Evolutionary conservation across 2,797 vertebrate genomes (phyloP), one percentile per base, ranked within the genome.

Genomic region (Sphaeramia orbicularis): DNA sequence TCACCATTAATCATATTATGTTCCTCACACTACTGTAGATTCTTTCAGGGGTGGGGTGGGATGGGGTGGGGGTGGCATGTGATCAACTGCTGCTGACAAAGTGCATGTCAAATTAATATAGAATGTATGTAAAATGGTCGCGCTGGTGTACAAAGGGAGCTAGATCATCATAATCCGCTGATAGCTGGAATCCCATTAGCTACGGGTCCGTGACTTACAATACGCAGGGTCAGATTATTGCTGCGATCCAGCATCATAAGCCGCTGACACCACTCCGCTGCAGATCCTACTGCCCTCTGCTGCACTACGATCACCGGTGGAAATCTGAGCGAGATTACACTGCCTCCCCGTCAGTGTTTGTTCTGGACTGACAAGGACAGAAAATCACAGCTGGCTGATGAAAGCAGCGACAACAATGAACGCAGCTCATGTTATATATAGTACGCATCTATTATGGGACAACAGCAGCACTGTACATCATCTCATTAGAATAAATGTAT

Each of bases 131-230:
- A 66, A 84, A 89, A 85, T 77, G 74, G 71, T 48, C 72, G 75
- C 15, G 49, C 45, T 43, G 44, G 40, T 70, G 67, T 79, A 76
- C 59, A 86, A 85, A 86, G 58, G 75, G 52, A 86, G 80, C 59
- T 38, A 43, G 61, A 77, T 86, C 79, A 86, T 81, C 71, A 76
- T 90, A 80, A 86, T 84, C 76, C 73, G 83, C 58, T 81, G 83
- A 88, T 80, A 81, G 75, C 79, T 76, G 61, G 80, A 86, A 91
- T 91, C 82, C 78, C 79, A 90, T 92, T 90, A 92, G 83, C 74
- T 16, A 86, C n/a, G 80, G 84, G 67, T 88, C 80, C 18, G 24
- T 90, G 81, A 87, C 37, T 90, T 74, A 86, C 81, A 90, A 91
- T 84, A 71, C 75, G 55, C 80, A 48, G 61, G 83, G 83, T 91